Percentiles rank a stretch among this genome's conserved stretches.
Conservation (phyloP, 2,113 vertebrate genomes). For the Thymallus thymallus region DNA sequence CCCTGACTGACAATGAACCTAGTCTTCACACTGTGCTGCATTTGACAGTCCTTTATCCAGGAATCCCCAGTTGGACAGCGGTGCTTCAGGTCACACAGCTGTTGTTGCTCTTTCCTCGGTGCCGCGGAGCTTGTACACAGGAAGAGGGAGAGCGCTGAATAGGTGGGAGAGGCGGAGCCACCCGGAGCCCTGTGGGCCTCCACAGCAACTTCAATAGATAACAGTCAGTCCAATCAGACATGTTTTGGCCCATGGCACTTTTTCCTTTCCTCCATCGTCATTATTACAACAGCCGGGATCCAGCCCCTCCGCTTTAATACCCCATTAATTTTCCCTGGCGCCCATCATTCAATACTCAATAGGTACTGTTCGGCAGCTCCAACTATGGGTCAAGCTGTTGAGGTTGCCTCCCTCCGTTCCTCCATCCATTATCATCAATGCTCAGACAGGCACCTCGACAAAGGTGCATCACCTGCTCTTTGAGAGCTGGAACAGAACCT, state of each 20-base stretch:
- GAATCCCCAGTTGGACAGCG: conserved; percentile 55
- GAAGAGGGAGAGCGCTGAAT: conserved; percentile 30
- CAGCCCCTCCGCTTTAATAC: conserved; percentile 54
- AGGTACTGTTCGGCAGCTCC: conserved; percentile 48
- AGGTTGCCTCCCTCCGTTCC: conserved; percentile 16
- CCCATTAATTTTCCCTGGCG: conserved; percentile 70
- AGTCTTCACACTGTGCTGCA: conserved; percentile 28
- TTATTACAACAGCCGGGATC: conserved; percentile 56
- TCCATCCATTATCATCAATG: conserved; percentile 48
- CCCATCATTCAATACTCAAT: conserved; percentile 72
- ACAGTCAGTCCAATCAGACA: conserved; percentile 28
- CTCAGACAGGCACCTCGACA: conserved; percentile 25
- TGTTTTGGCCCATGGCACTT: conserved; percentile 31
- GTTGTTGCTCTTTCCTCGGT: conserved; percentile 54
- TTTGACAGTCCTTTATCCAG: conserved; percentile 49
- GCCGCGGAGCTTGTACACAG: conserved; percentile 52
- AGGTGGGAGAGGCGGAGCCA: conserved; percentile 22
- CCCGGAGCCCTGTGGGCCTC: conserved; percentile 40
- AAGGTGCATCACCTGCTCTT: too few relatives aligned
- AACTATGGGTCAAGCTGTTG: conserved; percentile 48
- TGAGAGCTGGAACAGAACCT: too few relatives aligned
- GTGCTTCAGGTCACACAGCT: conserved; percentile 66
- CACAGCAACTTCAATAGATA: conserved; percentile 59
- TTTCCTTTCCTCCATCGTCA: conserved; percentile 54
- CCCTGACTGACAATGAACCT: conserved; percentile 4